Conservation (phyloP, 2,888 invertebrate species). For the Ophioninae sp. region DNA sequence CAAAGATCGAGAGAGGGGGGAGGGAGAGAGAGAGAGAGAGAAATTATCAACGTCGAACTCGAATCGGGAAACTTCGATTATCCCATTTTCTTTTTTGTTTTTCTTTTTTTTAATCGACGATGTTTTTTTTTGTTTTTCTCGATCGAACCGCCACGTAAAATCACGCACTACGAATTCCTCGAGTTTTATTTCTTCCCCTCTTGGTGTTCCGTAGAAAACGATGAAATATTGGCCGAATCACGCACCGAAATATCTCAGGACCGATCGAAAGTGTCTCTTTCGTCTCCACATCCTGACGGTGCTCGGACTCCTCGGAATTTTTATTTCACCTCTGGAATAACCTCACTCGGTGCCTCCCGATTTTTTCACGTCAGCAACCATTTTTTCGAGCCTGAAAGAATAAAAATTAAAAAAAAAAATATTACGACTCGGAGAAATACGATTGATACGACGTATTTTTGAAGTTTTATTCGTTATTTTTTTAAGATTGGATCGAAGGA, state of each 20-base stretch:
- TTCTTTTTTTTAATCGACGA: neutral
- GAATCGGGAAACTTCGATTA: neutral
- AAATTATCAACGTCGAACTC: neutral
- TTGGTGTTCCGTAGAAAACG: neutral
- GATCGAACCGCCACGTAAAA: neutral
- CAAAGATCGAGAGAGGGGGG: too few species aligned
- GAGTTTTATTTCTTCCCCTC: neutral
- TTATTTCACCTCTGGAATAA: neutral
- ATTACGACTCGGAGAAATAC: neutral
- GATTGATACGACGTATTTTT: too few species aligned
- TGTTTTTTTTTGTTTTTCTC: too few species aligned
- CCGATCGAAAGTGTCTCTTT: slow-evolving; percentile 40
- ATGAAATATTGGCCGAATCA: slow-evolving; percentile 5
- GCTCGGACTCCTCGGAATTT: neutral
- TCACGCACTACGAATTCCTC: neutral
- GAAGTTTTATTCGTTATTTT: too few species aligned
- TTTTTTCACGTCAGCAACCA: slow-evolving; percentile 10
- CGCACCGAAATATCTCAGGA: slow-evolving; percentile 7
- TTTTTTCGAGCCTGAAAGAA: slow-evolving; percentile 27
- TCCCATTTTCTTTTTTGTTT: neutral
- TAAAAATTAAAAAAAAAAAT: neutral
- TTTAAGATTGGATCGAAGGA: too few species aligned
- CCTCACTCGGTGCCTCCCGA: neutral
- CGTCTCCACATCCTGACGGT: slow-evolving; percentile 33
- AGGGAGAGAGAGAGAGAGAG: too few species aligned